Evolutionary conservation across 2,797 vertebrate genomes (phyloP).

Genomic region (Typhlichthys eigenmanni): DNA sequence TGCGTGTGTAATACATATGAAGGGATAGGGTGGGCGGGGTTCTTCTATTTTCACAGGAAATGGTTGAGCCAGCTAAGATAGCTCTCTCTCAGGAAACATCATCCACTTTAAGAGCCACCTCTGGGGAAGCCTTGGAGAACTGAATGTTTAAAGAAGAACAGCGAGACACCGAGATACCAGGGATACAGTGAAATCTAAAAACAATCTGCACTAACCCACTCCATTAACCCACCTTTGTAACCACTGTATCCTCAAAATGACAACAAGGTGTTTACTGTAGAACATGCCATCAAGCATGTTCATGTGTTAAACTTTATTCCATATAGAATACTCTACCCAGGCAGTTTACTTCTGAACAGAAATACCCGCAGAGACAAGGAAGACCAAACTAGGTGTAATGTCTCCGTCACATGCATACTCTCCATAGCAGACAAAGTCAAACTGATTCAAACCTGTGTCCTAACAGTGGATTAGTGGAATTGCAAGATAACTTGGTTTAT

Average conservation of each 20-base stretch:
- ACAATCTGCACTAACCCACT: constrained; percentile 30
- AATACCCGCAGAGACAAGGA: too few relatives aligned
- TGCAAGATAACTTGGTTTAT: too few relatives aligned
- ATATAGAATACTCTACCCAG: neutral
- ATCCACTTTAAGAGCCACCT: constrained; percentile 67
- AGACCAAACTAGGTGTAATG: too few relatives aligned
- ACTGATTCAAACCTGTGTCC: too few relatives aligned
- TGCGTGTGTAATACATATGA: constrained; percentile 35
- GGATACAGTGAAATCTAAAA: constrained; percentile 39
- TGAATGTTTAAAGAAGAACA: constrained; percentile 66
- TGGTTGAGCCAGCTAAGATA: constrained; percentile 51
- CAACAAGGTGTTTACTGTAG: too few relatives aligned
- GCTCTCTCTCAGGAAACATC: constrained; percentile 78
- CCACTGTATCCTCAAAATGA: constrained; percentile 5
- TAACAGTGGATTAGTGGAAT: too few relatives aligned
- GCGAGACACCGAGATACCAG: constrained; percentile 25
- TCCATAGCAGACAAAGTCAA: too few relatives aligned
- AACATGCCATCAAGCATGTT: too few relatives aligned
- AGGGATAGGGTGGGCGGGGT: constrained; percentile 4
- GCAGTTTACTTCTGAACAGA: neutral
- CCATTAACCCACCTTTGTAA: constrained; percentile 34
- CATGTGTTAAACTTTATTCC: neutral
- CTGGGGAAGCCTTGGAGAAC: constrained; percentile 58
- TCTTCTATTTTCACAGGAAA: constrained; percentile 76
- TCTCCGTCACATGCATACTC: too few relatives aligned